Conservation (phyloP, 1,140 invertebrate species). For the Stratiolaelaps scimitus region DNA sequence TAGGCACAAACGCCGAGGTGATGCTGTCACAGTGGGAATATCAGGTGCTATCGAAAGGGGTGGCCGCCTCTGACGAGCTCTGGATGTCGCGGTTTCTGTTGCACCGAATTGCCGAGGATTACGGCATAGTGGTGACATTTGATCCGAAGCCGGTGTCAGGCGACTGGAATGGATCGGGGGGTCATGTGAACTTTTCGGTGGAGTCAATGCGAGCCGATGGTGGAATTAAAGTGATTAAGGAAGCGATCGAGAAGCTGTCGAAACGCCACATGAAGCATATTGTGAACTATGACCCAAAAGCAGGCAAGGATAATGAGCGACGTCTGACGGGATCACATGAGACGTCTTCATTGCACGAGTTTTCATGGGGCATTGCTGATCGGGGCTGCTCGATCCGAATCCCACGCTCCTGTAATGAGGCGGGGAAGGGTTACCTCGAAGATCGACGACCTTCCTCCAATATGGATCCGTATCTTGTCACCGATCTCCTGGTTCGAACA, state of each 20-base stretch:
- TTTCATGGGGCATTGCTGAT: conserved; percentile 53
- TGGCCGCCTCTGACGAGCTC: not conserved
- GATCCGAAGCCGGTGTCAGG: not conserved
- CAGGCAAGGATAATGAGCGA: conserved; percentile 35
- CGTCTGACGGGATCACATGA: conserved; percentile 57
- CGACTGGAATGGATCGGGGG: not conserved
- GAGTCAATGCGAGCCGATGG: conserved; percentile 6
- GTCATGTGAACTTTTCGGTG: not conserved
- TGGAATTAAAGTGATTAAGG: conserved; percentile 1
- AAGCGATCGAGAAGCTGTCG: conserved; percentile 56
- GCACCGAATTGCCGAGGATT: conserved; percentile 10
- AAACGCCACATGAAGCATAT: conserved; percentile 71
- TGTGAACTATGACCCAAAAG: conserved; percentile 68
- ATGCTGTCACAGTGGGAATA: conserved; percentile 53
- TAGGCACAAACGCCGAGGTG: conserved; percentile 84
- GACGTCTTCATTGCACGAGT: conserved; percentile 68
- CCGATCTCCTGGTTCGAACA: conserved; percentile 31
- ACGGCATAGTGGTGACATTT: not conserved
- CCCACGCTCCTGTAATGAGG: conserved; percentile 35
- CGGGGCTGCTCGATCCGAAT: conserved; percentile 46
- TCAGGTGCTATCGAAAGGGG: conserved; percentile 4
- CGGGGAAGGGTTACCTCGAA: conserved; percentile 38
- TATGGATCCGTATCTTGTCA: conserved; percentile 38
- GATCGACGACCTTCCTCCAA: conserved; percentile 39
- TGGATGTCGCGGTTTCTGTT: not conserved